phyloP scores from a whole-genome alignment of 2,797 vertebrate genomes.

The Tamandua tetradactyla region DNA sequence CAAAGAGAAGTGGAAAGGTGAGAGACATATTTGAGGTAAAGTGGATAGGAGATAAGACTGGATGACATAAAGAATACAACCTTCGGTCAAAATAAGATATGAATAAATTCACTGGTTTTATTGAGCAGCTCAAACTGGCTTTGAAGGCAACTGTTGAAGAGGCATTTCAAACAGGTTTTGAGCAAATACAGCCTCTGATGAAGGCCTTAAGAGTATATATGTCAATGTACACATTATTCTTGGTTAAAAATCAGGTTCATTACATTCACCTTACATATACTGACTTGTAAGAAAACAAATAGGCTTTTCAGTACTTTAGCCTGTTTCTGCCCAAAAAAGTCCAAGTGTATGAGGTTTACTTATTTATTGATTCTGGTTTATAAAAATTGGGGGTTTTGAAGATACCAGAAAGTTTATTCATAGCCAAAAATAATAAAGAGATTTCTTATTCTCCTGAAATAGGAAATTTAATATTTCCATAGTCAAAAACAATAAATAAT shows the following conservation, averaged over 20 bases:
- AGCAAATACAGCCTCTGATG: background rate
- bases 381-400: slow-evolving; percentile 47
- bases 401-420: slow-evolving; percentile 51
- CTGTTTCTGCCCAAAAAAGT: slow-evolving; percentile 10
- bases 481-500: slow-evolving; percentile 50
- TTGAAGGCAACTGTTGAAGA: slow-evolving; percentile 49
- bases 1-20: background rate
- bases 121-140: slow-evolving; percentile 49
- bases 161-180: background rate
- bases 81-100: slow-evolving; percentile 15
- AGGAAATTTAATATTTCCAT: slow-evolving; percentile 44
- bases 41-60: background rate
- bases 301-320: slow-evolving; percentile 1
- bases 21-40: background rate
- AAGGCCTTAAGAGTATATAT: background rate
- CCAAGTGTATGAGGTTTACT: background rate
- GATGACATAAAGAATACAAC: slow-evolving; percentile 24
- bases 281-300: background rate
- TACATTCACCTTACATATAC: background rate
- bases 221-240: background rate
- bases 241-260: background rate
- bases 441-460: slow-evolving; percentile 60
- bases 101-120: slow-evolving; percentile 59
- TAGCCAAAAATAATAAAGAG: slow-evolving; percentile 36
- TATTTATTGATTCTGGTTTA: slow-evolving; percentile 21